A percentile compares a stretch with the other conserved stretches of the same genome.
These are phyloP conservation scores for Penaeus chinensis DNA, from an alignment of 1,140 invertebrate genomes.

Conservation along the genomic window DNA sequence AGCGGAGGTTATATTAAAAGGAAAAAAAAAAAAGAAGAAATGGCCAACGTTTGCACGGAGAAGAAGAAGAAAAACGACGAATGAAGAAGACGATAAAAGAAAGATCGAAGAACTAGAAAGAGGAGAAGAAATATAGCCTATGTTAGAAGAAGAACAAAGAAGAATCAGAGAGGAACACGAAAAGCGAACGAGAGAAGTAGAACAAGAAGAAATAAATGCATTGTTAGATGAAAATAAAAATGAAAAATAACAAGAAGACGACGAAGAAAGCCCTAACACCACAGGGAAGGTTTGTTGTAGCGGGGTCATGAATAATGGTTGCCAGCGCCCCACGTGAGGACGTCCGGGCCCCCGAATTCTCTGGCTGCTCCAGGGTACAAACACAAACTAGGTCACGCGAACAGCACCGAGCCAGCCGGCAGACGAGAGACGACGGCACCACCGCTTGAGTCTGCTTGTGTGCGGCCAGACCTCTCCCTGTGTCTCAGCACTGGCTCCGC, in stretches of 20 bases:
- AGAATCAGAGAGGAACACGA: background rate
- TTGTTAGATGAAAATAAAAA: background rate
- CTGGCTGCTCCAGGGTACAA: background rate
- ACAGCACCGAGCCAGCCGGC: constrained; percentile 4
- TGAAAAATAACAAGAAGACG: background rate
- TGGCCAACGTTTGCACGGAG: background rate
- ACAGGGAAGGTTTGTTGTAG: background rate
- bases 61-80: background rate
- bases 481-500: constrained; percentile 4
- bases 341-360: background rate
- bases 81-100: constrained; percentile 14
- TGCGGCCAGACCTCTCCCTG: background rate
- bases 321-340: too few relatives aligned
- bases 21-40: background rate
- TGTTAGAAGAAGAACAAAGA: background rate
- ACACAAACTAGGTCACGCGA: constrained; percentile 27
- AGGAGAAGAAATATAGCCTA: background rate
- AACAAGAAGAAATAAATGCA: background rate
- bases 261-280: background rate
- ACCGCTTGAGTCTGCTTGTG: background rate
- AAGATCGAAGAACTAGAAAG: constrained; percentile 18
- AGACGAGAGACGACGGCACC: background rate
- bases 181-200: background rate
- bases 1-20: background rate
- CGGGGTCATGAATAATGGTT: too few relatives aligned